Conservation (phyloP, 2,888 invertebrate genomes). For the Suillia variegata region DNA sequence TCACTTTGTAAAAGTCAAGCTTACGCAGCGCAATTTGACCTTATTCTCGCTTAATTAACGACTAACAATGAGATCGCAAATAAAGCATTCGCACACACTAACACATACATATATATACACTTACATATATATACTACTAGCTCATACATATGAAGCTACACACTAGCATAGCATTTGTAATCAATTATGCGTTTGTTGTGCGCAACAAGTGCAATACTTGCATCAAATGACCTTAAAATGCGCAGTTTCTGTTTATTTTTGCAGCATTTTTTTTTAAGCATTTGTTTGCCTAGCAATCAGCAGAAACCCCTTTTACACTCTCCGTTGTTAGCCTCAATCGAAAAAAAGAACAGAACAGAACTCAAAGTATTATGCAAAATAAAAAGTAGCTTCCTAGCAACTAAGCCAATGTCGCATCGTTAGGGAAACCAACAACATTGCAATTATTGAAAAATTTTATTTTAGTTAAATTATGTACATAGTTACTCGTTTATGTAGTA, state of each 20-base stretch:
- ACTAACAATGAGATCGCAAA: background rate
- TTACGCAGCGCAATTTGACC: conserved; percentile 3
- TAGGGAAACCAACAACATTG: too few species aligned
- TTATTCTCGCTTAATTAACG: conserved; percentile 7
- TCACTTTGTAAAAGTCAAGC: conserved; percentile 4
- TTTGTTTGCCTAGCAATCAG: too few species aligned
- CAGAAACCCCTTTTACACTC: background rate
- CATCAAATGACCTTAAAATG: background rate
- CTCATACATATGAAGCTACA: background rate
- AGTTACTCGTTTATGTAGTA: too few species aligned
- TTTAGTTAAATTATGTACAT: too few species aligned
- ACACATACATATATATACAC: too few species aligned
- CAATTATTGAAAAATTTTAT: too few species aligned
- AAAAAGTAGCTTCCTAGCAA: background rate
- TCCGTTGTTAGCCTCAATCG: background rate
- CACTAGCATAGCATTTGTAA: background rate
- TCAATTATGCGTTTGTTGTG: conserved; percentile 2
- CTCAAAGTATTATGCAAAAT: background rate
- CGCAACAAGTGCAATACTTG: background rate
- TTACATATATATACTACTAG: background rate
- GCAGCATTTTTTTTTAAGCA: background rate
- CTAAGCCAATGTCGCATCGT: conserved; percentile 7
- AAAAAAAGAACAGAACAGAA: background rate
- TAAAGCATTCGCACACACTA: background rate
- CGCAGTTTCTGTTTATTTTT: background rate